phyloP scores from a whole-genome alignment of 30 jellyfish, hydroid and myxozoan species.

The Hydractinia echinata region DNA sequence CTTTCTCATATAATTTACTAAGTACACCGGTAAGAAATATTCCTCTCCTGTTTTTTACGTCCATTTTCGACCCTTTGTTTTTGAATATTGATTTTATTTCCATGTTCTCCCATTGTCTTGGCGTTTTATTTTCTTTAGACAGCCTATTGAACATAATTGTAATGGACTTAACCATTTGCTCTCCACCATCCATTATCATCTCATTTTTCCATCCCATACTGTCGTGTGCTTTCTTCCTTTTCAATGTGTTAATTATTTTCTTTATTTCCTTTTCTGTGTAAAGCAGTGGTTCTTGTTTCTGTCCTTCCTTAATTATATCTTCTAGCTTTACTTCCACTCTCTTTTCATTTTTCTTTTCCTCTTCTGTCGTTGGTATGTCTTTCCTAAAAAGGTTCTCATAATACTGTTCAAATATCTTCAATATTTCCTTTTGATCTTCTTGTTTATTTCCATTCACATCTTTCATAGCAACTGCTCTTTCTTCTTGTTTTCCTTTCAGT shows the following conservation, averaged over 20 bases:
- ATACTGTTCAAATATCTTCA: conserved; percentile 15
- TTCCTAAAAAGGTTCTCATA: no score
- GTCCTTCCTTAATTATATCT: no score
- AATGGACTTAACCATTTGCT: conserved; percentile 36
- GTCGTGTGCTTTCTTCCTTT: conserved; percentile 36
- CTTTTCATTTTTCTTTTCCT: no score
- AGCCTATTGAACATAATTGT: conserved; percentile 33
- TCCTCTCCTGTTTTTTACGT: conserved; percentile 48
- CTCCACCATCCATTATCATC: conserved; percentile 37
- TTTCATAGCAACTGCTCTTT: background rate
- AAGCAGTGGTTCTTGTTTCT: no score
- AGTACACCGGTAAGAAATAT: conserved; percentile 30
- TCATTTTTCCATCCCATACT: conserved; percentile 38
- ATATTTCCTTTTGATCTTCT: conserved; percentile 6
- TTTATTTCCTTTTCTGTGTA: conserved; percentile 22
- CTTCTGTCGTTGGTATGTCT: no score
- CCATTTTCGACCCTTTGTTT: conserved; percentile 34
- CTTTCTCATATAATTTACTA: conserved; percentile 28
- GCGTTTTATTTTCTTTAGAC: conserved; percentile 41
- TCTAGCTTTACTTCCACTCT: no score
- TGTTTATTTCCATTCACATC: background rate
- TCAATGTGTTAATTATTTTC: conserved; percentile 28
- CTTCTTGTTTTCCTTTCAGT: background rate
- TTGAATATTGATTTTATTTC: no score
- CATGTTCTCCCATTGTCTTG: no score